Evolutionary conservation across 2,797 vertebrate species (phyloP), one percentile per base, ranked within the genome.

Genomic region (Xyrichtys novacula): DNA sequence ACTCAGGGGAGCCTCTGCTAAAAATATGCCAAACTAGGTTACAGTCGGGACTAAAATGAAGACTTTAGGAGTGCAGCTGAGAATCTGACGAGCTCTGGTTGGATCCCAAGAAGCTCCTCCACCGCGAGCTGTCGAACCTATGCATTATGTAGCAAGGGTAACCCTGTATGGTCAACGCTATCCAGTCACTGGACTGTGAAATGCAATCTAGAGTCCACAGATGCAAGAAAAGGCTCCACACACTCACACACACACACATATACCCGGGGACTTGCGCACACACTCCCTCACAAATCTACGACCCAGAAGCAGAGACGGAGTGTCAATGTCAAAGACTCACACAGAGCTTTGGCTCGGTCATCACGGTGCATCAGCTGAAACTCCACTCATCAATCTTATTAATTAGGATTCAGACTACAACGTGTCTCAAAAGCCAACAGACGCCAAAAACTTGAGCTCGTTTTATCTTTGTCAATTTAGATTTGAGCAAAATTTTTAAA

Each of bases 91-190:
- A 59, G 74, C 70, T 68, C 34, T 39, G 61, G 69, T 81, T 19
- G 62, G 56, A 74, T 62, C 49, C 57, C 22, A 43, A 76, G 60
- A 57, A 58, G 56, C 71, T 81, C 53, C 64, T 81, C 55, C 61
- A 46, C 63, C 23, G 26, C 0, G 15, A 68, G 67, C 50, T 7
- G 9, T 74, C 43, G 74, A 36, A 55, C 60, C 65, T 49, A 83
- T 92, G 73, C 84, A 93, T 93, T 88, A 93, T 92, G 90, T 77
- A 93, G 84, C 66, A 50, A 63, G 67, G 67, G 91, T 90, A 86
- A 90, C 87, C 50, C 82, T 76, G 85, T 80, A 86, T 63, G 71
- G 38, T 60, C 65, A 60, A 40, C 10, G 50, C 73, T 68, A 74
- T 81, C 67, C 54, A 76, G 54, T 68, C 85, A 64, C 77, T 68